Base-by-base conservation (phyloP, 2,888 invertebrate species). In the Suillia variegata region DNA sequence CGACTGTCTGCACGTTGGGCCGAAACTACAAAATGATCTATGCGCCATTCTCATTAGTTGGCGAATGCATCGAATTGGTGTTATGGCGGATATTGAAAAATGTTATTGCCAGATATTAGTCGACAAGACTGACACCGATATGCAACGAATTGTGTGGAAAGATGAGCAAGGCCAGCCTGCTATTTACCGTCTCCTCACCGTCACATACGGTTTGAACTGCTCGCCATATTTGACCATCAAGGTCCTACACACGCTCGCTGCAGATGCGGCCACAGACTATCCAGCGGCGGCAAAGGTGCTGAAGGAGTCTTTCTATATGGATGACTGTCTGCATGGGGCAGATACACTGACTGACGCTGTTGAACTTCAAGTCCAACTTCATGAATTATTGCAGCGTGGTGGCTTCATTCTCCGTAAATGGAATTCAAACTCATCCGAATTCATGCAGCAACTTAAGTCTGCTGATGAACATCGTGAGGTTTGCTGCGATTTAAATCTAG, bases 31-130 rank as follows among this genome's bases (percentile, higher is more conserved):
- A 10, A 58, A 24, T 17, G 51, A 61, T 1, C 22, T 58, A 6
- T 20, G 53, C 1, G 54, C 57, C 1, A 49, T 54, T 33, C 54
- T 58, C 13, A 21, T 54, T 6, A 57, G 51, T 22, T 61, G 33
- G 58, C 58, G 52, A 2, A 48, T 31, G 47, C 42, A 58, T 53
- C 53, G 53, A 15, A 53, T 62, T 18, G 58, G 54, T 5, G 52
- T 58, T 26, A 61, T 58, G 48, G 58, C 61, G 13, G 58, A 61
- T 21, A 61, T 58, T 13, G 52, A 58, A 34, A 62, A 58, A 17
- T 62, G 56, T 5, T 62, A 48, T 52, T 34, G 48, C 13, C 45
- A 58, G 22, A 61, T 61, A 33, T 22, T 58, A 4, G 58, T 61
- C 1, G 47, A 58, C 1, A 18, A 22, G 52, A 45, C 48, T 2